Evolutionary conservation across 37 sponge, comb jelly and placozoan genomes (phyloP), one percentile per base, ranked within the genome.

Genomic region (Halichondria panicea): DNA sequence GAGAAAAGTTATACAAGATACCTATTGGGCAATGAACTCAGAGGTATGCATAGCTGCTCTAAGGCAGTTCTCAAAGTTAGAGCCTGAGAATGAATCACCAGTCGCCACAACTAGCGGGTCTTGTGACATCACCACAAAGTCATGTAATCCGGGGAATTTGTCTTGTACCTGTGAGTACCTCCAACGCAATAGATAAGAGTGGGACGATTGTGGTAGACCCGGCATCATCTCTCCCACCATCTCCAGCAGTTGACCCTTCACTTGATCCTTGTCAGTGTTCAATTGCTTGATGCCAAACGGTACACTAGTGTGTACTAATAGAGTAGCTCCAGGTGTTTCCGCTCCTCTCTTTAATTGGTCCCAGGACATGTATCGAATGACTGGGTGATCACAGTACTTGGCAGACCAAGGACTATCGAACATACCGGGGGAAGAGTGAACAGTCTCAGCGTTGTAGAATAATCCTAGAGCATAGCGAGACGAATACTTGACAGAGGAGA

Each of bases 401-500:
- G 64, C 70, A 13, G 82, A 63, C 88, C 88, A 87, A 24, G 6
- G 3, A 6, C 56, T 27, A 55, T 3, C 3, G 2, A 27, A 27
- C 25, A 55, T 25, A 55, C 7, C n/a, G 42, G 32, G 34, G 38
- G 0, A 12, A n/a, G n/a, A n/a, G n/a, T n/a, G n/a, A n/a, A n/a
- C n/a, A n/a, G n/a, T n/a, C n/a, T n/a, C n/a, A 9, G 45, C 44
- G 12, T 66, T 68, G 63, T 79, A 87, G 41, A 80, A 75, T n/a
- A 87, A 44, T 18, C 77, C 88, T 52, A 87, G 46, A 35, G 88
- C 88, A 81, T 81, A 87, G 9, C 88, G 62, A 22, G 82, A 76
- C 9, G 88, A 76, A 70, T 87, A 87, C 39, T 46, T 35, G 15
- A 81, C 81, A 19, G 54, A n/a, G 13, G 50, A 27, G 1, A 87